phyloP scores from a whole-genome alignment of 2,797 vertebrate genomes.

The Cheirogaleus major region DNA sequence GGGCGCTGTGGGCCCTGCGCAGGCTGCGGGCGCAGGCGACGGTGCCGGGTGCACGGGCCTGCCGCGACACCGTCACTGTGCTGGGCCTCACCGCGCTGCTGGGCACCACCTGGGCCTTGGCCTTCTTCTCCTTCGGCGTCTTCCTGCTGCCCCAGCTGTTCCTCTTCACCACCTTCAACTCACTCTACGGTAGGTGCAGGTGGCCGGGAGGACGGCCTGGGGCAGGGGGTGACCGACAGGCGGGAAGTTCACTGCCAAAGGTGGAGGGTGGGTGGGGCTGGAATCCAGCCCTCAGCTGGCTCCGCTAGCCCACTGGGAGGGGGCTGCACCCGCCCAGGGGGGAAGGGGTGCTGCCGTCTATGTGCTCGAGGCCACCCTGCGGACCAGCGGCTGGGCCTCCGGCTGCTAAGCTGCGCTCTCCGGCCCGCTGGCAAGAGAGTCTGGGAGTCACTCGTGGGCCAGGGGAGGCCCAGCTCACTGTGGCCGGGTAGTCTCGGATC shows the following conservation, averaged over 20 bases:
- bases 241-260: accelerated
- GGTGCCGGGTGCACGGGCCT: not conserved
- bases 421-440: not conserved
- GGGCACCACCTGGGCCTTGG: constrained; percentile 89
- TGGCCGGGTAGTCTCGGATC: not conserved
- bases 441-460: not conserved
- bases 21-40: not conserved
- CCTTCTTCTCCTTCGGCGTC: constrained; percentile 84
- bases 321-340: not conserved
- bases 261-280: not conserved
- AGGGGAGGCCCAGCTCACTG: not conserved
- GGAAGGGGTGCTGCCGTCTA: not conserved
- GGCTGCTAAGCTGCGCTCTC: accelerated
- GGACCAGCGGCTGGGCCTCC: not conserved
- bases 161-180: constrained; percentile 91
- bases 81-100: constrained; percentile 89
- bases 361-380: not conserved
- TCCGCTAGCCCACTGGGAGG: too few species aligned
- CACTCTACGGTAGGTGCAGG: constrained; percentile 84
- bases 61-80: constrained; percentile 66
- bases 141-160: constrained; percentile 86
- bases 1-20: constrained; percentile 68
- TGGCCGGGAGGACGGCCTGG: not conserved
- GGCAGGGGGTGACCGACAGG: accelerated
- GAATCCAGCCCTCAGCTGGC: too few species aligned